Evolutionary conservation across 2,113 vertebrate genomes (phyloP).

Genomic region (Lepisosteus oculatus): DNA sequence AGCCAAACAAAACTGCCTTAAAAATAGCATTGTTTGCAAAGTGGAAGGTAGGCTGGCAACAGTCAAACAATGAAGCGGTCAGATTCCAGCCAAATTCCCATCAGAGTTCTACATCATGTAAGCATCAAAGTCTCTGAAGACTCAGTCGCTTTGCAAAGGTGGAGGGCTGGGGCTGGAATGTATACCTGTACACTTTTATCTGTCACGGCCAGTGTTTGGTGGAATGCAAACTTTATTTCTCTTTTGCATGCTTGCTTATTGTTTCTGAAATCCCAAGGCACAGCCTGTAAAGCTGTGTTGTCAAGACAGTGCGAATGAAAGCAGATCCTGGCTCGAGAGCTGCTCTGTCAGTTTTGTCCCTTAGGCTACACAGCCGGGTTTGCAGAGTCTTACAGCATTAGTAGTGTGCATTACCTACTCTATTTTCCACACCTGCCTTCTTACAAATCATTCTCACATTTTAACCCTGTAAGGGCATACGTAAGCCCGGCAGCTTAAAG

Average conservation of each 20-base stretch:
- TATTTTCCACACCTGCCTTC: slow-evolving; percentile 34
- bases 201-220: slow-evolving; percentile 48
- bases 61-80: slow-evolving; percentile 62
- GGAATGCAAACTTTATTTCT: slow-evolving; percentile 47
- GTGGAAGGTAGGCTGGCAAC: slow-evolving; percentile 52
- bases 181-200: slow-evolving; percentile 42
- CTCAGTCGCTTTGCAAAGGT: slow-evolving; percentile 42
- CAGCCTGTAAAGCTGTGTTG: slow-evolving; percentile 40
- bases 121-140: slow-evolving; percentile 48
- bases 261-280: slow-evolving; percentile 52
- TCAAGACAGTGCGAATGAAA: slow-evolving; percentile 44
- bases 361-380: slow-evolving; percentile 29
- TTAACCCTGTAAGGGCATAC: slow-evolving; percentile 6
- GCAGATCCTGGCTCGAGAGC: slow-evolving; percentile 32
- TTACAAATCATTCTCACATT: slow-evolving; percentile 1
- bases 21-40: slow-evolving; percentile 71
- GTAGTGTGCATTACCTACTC: slow-evolving; percentile 18
- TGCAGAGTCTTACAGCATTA: slow-evolving; percentile 15
- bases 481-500: not conserved
- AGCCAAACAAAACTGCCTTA: slow-evolving; percentile 76
- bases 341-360: slow-evolving; percentile 33
- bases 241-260: slow-evolving; percentile 46
- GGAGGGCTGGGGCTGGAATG: slow-evolving; percentile 19
- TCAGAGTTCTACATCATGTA: slow-evolving; percentile 38
- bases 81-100: slow-evolving; percentile 45